These are phyloP conservation scores for Hydrotaea cyrtoneurina DNA, from an alignment of 2,888 invertebrate genomes.

Conservation along the genomic window DNA sequence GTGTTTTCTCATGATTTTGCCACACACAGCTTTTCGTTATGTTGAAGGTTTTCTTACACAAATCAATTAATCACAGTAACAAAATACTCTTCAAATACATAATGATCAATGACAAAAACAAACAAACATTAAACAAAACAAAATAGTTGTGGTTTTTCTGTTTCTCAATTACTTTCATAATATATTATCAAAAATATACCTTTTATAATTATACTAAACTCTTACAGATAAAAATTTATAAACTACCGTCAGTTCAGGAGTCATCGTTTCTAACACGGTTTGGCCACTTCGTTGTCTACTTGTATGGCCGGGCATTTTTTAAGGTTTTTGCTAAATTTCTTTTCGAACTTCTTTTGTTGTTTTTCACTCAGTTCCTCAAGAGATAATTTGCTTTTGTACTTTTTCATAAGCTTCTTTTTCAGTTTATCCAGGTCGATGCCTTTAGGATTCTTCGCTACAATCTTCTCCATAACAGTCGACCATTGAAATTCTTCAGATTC, in stretches of 20 bases:
- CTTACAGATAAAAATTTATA: slow-evolving; percentile 29
- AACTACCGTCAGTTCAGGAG: not conserved
- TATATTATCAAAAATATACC: slow-evolving; percentile 50
- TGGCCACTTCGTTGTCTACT: slow-evolving; percentile 84
- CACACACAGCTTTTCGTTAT: too few relatives aligned
- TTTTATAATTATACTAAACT: slow-evolving; percentile 32
- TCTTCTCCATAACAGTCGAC: slow-evolving; percentile 70
- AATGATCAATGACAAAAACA: too few relatives aligned
- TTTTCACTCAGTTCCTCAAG: slow-evolving; percentile 79
- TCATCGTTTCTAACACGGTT: slow-evolving; percentile 63
- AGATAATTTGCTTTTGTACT: slow-evolving; percentile 81
- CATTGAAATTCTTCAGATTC: slow-evolving; percentile 73
- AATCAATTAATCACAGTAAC: too few relatives aligned
- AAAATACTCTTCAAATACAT: too few relatives aligned
- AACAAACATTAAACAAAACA: too few relatives aligned
- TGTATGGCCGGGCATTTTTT: slow-evolving; percentile 84
- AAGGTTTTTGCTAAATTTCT: slow-evolving; percentile 88
- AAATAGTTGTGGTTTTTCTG: not conserved
- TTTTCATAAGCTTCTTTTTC: slow-evolving; percentile 87
- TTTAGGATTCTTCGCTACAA: slow-evolving; percentile 81
- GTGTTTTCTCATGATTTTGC: too few relatives aligned
- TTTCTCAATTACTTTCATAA: slow-evolving; percentile 40
- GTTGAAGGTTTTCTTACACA: too few relatives aligned
- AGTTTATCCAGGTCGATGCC: slow-evolving; percentile 88
- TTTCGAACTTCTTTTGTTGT: slow-evolving; percentile 84